Percentiles rank a stretch among this genome's conserved stretches.
phyloP scores from a whole-genome alignment of 35 echinoderm and acorn worm genomes.

The Acanthaster planci region DNA sequence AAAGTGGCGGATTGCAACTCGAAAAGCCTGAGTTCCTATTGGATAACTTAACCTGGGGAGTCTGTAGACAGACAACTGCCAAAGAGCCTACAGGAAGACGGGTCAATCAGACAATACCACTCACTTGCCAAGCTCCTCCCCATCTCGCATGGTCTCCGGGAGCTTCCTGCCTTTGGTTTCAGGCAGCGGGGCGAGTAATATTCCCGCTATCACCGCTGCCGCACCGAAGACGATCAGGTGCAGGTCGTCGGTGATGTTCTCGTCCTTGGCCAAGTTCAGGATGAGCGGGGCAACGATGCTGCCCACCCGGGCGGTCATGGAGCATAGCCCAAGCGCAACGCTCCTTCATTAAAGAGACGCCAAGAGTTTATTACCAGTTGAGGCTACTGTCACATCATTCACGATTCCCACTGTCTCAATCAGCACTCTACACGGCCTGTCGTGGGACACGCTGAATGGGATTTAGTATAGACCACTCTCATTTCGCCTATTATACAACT shows the following conservation, averaged over 20 bases:
- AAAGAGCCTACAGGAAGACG: background rate
- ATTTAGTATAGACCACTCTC: too few relatives aligned
- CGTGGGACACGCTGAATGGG: too few relatives aligned
- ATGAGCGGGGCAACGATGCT: slow-evolving; percentile 71
- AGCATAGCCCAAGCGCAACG: slow-evolving; percentile 70
- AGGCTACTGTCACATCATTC: too few relatives aligned
- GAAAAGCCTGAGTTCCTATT: too few relatives aligned
- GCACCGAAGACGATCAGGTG: slow-evolving; percentile 75
- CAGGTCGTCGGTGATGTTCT: slow-evolving; percentile 38
- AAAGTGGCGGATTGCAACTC: too few relatives aligned
- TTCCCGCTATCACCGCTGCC: slow-evolving; percentile 46
- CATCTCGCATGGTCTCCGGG: slow-evolving; percentile 69
- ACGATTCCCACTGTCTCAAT: too few relatives aligned
- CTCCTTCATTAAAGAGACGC: slow-evolving; percentile 31
- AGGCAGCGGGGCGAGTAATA: slow-evolving; percentile 48
- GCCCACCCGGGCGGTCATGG: slow-evolving; percentile 58
- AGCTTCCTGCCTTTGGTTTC: slow-evolving; percentile 69
- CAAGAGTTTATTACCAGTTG: too few relatives aligned
- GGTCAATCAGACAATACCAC: too few relatives aligned
- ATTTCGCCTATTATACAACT: too few relatives aligned
- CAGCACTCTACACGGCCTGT: too few relatives aligned
- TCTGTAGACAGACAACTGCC: too few relatives aligned
- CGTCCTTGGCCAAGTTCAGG: slow-evolving; percentile 35
- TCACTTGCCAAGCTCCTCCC: slow-evolving; percentile 64
- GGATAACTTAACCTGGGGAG: too few relatives aligned